These are phyloP conservation scores for Pyrocephalus nanus DNA, from an alignment of 2,797 vertebrate genomes.

Conservation along the genomic window DNA sequence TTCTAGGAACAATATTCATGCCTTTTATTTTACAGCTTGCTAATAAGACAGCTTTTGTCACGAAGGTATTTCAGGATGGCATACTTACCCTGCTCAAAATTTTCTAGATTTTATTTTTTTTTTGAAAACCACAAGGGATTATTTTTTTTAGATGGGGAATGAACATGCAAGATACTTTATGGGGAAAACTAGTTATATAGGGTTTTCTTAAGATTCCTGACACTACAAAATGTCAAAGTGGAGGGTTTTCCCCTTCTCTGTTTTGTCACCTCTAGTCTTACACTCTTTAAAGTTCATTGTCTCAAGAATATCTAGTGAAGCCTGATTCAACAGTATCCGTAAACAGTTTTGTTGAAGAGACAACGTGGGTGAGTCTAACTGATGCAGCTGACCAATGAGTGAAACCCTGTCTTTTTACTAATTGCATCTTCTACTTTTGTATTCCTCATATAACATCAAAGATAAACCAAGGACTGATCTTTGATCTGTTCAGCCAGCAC, in stretches of 20 bases:
- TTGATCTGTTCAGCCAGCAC: not conserved
- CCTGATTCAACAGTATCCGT: not conserved
- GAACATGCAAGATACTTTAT: not conserved
- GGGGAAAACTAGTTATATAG: not conserved
- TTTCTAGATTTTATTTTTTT: not conserved
- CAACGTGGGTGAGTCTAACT: not conserved
- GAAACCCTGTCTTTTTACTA: not conserved
- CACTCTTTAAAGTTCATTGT: not conserved
- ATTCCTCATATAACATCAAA: not conserved
- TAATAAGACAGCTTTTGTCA: not conserved
- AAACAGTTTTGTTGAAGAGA: not conserved
- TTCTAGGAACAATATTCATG: not conserved
- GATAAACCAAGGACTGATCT: not conserved
- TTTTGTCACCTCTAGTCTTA: not conserved
- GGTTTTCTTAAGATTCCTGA: not conserved
- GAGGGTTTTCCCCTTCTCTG: not conserved
- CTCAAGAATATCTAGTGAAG: not conserved
- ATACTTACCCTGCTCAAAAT: not conserved
- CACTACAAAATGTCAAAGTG: not conserved
- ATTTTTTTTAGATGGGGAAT: not conserved
- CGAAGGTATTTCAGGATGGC: not conserved
- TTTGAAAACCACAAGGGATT: not conserved
- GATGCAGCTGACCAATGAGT: not conserved
- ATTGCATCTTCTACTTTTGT: not conserved
- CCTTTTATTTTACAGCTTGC: not conserved